Evolutionary conservation across 1,140 invertebrate genomes (phyloP).

Genomic region (Scaptomyza montana): DNA sequence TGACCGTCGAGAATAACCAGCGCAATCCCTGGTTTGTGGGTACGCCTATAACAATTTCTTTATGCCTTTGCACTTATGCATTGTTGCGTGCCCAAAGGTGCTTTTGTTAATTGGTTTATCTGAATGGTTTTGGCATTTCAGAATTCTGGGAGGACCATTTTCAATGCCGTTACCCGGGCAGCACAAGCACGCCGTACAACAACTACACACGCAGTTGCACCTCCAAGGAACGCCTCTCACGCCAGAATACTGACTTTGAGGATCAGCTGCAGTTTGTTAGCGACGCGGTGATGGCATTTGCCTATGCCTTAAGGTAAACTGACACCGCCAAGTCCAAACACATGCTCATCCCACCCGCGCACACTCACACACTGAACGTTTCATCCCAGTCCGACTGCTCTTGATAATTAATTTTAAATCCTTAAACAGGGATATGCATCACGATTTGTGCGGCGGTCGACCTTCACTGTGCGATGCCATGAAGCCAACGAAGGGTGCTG

Average conservation of each 20-base stretch:
- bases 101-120: slow-evolving; percentile 3
- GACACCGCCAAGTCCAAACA: slow-evolving; percentile 23
- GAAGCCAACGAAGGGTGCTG: slow-evolving; percentile 93
- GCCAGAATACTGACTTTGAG: slow-evolving; percentile 92
- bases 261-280: slow-evolving; percentile 96
- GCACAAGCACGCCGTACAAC: slow-evolving; percentile 92
- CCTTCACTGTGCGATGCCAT: slow-evolving; percentile 93
- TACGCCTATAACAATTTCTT: slow-evolving; percentile 84
- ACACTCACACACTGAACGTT: too few relatives aligned
- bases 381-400: too few relatives aligned
- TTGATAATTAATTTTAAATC: slow-evolving; percentile 2
- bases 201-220: slow-evolving; percentile 89
- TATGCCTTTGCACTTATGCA: background rate
- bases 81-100: background rate
- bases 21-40: slow-evolving; percentile 97
- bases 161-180: slow-evolving; percentile 91
- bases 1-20: slow-evolving; percentile 93
- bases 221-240: slow-evolving; percentile 88
- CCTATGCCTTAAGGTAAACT: slow-evolving; percentile 91
- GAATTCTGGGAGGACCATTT: slow-evolving; percentile 98
- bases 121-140: slow-evolving; percentile 73
- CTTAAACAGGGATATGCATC: slow-evolving; percentile 91
- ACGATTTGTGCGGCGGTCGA: slow-evolving; percentile 88
- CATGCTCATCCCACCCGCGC: background rate
- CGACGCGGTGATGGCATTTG: slow-evolving; percentile 96